Conservation (phyloP, 2,888 invertebrate species). For the Oligia strigilis region DNA sequence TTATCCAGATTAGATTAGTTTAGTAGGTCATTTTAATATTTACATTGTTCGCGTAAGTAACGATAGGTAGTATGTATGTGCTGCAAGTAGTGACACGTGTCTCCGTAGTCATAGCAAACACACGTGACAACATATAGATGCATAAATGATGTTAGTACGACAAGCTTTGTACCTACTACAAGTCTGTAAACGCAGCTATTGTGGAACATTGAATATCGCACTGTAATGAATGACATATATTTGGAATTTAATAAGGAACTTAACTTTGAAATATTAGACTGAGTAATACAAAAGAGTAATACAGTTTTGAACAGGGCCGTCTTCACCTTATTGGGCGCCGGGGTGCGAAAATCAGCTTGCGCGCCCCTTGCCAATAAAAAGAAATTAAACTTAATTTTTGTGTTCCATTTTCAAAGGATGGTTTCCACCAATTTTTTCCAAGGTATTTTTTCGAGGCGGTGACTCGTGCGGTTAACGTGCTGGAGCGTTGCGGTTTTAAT, state of each 20-base stretch:
- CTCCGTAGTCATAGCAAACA: constrained; percentile 30
- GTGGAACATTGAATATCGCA: background rate
- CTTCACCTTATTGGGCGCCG: too few species aligned
- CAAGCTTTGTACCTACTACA: background rate
- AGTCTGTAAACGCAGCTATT: background rate
- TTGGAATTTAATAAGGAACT: background rate
- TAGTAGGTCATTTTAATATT: background rate
- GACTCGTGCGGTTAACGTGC: too few species aligned
- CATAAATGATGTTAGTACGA: background rate
- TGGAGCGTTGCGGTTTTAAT: too few species aligned
- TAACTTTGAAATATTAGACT: background rate
- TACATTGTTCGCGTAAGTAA: constrained; percentile 6
- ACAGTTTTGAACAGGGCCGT: too few species aligned
- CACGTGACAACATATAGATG: constrained; percentile 7
- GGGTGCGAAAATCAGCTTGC: too few species aligned
- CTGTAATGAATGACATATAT: too few species aligned
- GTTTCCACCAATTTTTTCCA: too few species aligned
- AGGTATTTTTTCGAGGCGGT: too few species aligned
- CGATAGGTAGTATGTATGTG: background rate
- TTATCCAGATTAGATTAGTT: background rate
- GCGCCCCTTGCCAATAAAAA: too few species aligned
- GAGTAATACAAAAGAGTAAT: too few species aligned
- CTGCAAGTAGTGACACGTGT: background rate
- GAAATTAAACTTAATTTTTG: too few species aligned
- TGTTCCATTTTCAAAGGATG: too few species aligned